These are phyloP conservation scores for Lophius piscatorius DNA, from an alignment of 2,113 vertebrate genomes.

Conservation along the genomic window DNA sequence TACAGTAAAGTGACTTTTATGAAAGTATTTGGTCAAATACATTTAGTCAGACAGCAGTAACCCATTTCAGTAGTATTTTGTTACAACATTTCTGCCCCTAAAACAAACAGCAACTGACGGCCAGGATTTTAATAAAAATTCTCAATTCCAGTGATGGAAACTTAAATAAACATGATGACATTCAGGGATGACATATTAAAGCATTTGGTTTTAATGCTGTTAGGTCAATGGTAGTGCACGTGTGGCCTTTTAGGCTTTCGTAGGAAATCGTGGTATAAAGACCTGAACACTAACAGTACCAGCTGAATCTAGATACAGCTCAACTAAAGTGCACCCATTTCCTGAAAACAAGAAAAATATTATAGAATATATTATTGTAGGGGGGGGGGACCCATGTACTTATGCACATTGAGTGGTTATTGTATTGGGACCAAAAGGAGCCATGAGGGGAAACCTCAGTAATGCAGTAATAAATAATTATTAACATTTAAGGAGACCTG, in stretches of 20 bases:
- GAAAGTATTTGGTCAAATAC: slow-evolving; percentile 14
- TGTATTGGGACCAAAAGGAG: slow-evolving; percentile 30
- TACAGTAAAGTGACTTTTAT: slow-evolving; percentile 30
- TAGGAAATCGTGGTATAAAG: slow-evolving; percentile 40
- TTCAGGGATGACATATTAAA: slow-evolving; percentile 38
- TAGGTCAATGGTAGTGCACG: slow-evolving; percentile 70
- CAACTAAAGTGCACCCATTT: slow-evolving; percentile 52
- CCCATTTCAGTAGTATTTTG: slow-evolving; percentile 59
- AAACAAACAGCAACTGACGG: slow-evolving; percentile 20
- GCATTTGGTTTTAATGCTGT: slow-evolving; percentile 57
- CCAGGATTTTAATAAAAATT: slow-evolving; percentile 41
- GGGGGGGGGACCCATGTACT: slow-evolving; percentile 47
- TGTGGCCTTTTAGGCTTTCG: slow-evolving; percentile 51
- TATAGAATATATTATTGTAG: slow-evolving; percentile 26
- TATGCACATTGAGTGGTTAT: slow-evolving; percentile 64
- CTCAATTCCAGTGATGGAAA: slow-evolving; percentile 38
- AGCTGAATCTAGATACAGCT: slow-evolving; percentile 42
- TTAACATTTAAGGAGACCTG: no score
- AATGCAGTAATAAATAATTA: no score
- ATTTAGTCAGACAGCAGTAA: slow-evolving; percentile 29
- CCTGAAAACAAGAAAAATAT: slow-evolving; percentile 39
- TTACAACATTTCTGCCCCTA: slow-evolving; percentile 31
- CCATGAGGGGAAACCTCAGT: slow-evolving; percentile 45
- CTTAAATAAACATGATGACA: slow-evolving; percentile 33
- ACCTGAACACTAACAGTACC: slow-evolving; percentile 66